Evolutionary conservation across 2,113 vertebrate species (phyloP).

Genomic region (Hemicordylus capensis): DNA sequence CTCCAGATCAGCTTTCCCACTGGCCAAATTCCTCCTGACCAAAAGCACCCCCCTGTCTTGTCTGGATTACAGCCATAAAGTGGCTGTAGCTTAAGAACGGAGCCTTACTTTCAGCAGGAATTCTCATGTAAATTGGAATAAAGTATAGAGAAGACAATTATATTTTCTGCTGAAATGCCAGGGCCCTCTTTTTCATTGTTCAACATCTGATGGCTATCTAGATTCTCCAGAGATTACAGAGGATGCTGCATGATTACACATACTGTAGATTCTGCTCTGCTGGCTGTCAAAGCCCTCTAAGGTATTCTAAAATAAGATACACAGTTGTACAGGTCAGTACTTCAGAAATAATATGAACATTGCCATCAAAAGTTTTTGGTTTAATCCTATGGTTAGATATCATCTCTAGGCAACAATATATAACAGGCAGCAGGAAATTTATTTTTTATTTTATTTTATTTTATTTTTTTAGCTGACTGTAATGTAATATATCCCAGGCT

Average conservation of each 20-base stretch:
- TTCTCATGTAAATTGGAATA: not conserved
- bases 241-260: slow-evolving; percentile 24
- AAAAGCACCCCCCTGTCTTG: not conserved
- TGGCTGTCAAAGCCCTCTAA: slow-evolving; percentile 34
- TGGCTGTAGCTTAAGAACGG: not conserved
- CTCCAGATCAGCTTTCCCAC: not conserved
- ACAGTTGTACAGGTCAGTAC: slow-evolving; percentile 24
- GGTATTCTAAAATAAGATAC: slow-evolving; percentile 35
- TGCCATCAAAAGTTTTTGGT: slow-evolving; percentile 30
- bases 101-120: not conserved
- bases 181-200: not conserved
- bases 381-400: not conserved
- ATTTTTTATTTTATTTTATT: too few relatives aligned
- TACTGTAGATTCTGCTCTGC: slow-evolving; percentile 14
- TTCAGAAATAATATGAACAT: slow-evolving; percentile 24
- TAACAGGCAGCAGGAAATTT: not conserved
- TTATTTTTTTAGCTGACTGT: too few relatives aligned
- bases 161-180: slow-evolving; percentile 4
- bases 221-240: slow-evolving; percentile 31
- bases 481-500: not conserved
- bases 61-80: not conserved
- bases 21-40: not conserved
- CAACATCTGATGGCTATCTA: not conserved
- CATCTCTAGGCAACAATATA: slow-evolving; percentile 12
- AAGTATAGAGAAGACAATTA: not conserved